phyloP scores from a whole-genome alignment of 2,113 vertebrate genomes.

The Crotalus horridus region DNA sequence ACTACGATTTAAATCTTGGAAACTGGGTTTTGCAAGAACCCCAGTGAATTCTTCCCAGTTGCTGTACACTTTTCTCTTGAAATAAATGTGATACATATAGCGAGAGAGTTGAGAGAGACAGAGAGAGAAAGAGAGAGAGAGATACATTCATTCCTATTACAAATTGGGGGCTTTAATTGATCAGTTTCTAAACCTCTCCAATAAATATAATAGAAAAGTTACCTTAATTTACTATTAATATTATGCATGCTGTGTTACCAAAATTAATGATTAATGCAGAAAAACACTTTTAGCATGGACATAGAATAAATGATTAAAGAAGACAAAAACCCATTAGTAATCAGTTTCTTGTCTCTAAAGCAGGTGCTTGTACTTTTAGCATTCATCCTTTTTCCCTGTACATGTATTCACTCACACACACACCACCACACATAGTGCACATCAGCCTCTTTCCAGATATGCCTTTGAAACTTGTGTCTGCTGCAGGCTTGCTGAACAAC shows the following conservation, averaged over 20 bases:
- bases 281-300: background rate
- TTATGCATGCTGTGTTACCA: background rate
- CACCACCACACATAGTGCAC: background rate
- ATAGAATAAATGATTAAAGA: background rate
- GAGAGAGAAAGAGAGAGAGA: no score
- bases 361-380: background rate
- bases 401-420: background rate
- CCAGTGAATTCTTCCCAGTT: background rate
- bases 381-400: background rate
- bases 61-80: background rate
- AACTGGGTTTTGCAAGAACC: background rate
- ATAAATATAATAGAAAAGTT: background rate
- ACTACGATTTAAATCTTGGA: background rate
- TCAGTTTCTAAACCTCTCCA: background rate
- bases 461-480: background rate
- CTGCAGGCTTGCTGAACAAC: background rate
- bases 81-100: background rate
- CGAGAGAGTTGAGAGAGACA: background rate
- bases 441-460: background rate
- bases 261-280: background rate
- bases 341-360: background rate
- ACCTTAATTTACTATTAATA: background rate
- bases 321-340: background rate
- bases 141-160: background rate
- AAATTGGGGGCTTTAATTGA: background rate